Evolutionary conservation across 2,888 invertebrate genomes (phyloP), one percentile per base, ranked within the genome.

Genomic region (Trichogramma dendrolimi): DNA sequence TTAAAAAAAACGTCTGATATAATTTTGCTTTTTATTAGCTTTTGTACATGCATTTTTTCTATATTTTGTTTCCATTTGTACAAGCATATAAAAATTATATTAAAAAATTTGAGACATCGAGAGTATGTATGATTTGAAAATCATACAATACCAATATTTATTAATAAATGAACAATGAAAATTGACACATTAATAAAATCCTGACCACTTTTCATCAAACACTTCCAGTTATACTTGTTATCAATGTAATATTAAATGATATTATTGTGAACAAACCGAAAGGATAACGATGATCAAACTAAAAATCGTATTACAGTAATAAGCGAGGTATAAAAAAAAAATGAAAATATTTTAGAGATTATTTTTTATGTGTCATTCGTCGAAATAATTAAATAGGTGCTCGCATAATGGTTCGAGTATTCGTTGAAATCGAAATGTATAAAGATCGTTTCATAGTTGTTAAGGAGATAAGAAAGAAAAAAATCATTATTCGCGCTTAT

Each of bases 371-470:
- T 58, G 61, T 61, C 58, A 64, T 61, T 64, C 55, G 38, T 54
- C 53, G 11, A 55, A 27, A 48, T 41, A 14, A 60, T 6, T 27
- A 50, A 6, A 56, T 55, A 48, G n/a, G 58, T 63, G 58, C 55
- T 64, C 14, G 38, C 39, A 60, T 63, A 11, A 38, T 55, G 42
- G 59, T 50, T 55, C 41, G 52, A 60, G 59, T 57, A 48, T 58
- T 62, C 51, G 54, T 65, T 60, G 61, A 66, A 66, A 63, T 62
- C 67, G 68, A 69, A 70, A 65, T 73, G 73, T 72, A 72, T 70
- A 73, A 72, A 73, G 72, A 58, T 71, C 69, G 67, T 72, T 71
- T 70, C 64, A 60, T 72, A 70, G 70, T 70, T 67, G 54, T 68
- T 72, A 72, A 71, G 72, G 61, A 67, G 62, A 65, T 68, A 56